phyloP scores from a whole-genome alignment of 2,797 vertebrate genomes.

The Eospalax fontanierii region DNA sequence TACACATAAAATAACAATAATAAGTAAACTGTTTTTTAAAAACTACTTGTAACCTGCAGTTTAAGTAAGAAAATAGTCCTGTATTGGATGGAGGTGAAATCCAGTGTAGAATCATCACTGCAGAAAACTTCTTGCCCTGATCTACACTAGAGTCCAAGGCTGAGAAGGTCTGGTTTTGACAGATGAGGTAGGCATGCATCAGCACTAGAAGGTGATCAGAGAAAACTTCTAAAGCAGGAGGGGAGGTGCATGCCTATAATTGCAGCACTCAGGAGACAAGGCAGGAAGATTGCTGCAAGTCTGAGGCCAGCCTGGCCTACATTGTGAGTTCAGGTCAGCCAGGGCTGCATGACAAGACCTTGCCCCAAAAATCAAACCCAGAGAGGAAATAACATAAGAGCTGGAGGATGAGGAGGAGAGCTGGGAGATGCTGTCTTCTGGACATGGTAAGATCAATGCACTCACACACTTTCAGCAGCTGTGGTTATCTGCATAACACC shows the following conservation, averaged over 20 bases:
- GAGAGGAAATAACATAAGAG: neutral
- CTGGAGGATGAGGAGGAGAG: neutral
- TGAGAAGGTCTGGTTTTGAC: slow-evolving; percentile 23
- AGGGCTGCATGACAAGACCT: neutral
- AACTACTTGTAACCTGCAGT: slow-evolving; percentile 1
- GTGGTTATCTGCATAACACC: neutral
- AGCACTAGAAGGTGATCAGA: neutral
- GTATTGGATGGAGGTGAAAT: neutral
- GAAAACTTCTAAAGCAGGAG: too few species aligned
- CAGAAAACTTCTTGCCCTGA: slow-evolving; percentile 55
- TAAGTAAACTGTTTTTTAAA: too few species aligned
- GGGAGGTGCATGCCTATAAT: neutral
- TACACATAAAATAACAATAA: too few species aligned
- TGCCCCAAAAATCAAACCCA: neutral
- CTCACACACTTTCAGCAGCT: neutral
- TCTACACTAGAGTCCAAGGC: slow-evolving; percentile 22
- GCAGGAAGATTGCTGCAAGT: neutral
- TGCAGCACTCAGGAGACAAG: neutral
- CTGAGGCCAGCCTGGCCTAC: neutral
- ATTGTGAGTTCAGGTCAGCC: neutral
- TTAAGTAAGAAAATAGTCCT: slow-evolving; percentile 48
- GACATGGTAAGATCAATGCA: neutral
- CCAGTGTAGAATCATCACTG: slow-evolving; percentile 14
- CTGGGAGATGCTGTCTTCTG: neutral
- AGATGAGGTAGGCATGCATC: neutral